phyloP scores from a whole-genome alignment of 2,113 vertebrate genomes.

The Ptilonorhynchus violaceus region DNA sequence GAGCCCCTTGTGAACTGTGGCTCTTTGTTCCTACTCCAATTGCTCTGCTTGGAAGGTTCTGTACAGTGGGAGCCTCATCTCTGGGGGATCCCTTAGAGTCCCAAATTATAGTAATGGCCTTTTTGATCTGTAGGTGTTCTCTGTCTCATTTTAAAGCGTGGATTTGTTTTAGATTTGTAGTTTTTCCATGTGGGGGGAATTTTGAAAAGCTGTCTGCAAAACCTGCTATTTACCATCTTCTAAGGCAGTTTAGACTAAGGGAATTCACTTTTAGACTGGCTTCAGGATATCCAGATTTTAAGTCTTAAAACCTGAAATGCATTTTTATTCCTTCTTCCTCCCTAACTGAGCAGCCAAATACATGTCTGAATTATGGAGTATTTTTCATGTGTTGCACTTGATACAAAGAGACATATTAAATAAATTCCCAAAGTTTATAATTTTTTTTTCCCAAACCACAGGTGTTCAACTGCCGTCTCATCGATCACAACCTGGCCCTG shows the following conservation, averaged over 20 bases:
- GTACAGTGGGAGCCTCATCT: background rate
- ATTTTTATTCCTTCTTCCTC: fast-evolving
- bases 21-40: background rate
- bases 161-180: background rate
- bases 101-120: background rate
- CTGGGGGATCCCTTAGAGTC: background rate
- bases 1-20: background rate
- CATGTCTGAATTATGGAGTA: background rate
- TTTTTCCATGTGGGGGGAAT: background rate
- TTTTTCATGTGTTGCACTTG: background rate
- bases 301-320: background rate
- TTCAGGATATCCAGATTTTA: background rate
- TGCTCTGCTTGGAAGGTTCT: background rate
- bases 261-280: background rate
- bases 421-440: background rate
- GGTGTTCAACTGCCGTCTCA: slow-evolving; percentile 89
- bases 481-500: slow-evolving; percentile 87
- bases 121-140: background rate
- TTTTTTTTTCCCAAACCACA: background rate
- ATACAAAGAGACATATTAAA: background rate
- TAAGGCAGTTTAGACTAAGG: background rate
- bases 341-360: background rate
- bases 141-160: background rate
- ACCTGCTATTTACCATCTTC: background rate
- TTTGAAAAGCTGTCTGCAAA: background rate